Evolutionary conservation across 2,113 vertebrate species (phyloP), one percentile per base, ranked within the genome.

Genomic region (Saiga tatarica): DNA sequence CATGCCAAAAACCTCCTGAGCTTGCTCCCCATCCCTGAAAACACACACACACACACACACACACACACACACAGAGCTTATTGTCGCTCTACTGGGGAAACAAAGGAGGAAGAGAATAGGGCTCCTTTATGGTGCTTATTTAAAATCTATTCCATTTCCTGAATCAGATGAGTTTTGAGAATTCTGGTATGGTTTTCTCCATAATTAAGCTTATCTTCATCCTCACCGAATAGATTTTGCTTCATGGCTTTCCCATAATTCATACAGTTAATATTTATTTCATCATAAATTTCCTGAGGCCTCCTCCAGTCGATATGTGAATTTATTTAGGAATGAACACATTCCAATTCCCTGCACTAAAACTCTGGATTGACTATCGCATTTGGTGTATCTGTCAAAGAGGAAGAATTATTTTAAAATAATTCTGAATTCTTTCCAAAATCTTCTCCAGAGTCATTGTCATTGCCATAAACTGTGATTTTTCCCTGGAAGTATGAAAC

Each of bases 221-320:
- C 50, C 36, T 82, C 79, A 82, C 23, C 59, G 36, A 93, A 85
- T 91, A 94, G 50, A n/a, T 94, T 85, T 76, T 89, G 67, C 47
- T 67, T 96, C 47, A 78, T 82, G n/a, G 14, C 26, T 95, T 87
- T 78, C 25, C 11, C 15, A 45, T 79, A 53, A 39, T 45, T 95
- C 67, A 93, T 89, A 93, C 19, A 94, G 47, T 91, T 97, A 87
- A 55, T 93, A 53, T 76, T 93, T 96, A 92, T 62, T 28, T 94
- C 86, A 21, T 67, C 15, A 53, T 87, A 59, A 57, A 42, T 85
- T 81, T 90, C 13, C 33, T 60, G 30, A 94, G n/a, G 87, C 4
- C 15, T 64, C 53, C 30, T 79, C 39, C 14, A 53, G 89, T 92
- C 9, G 8, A 36, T 84, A 60, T 87, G 7, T 59, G 89, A 94